These are phyloP conservation scores for Caenorhabditis imperialis DNA, from an alignment of 2,888 invertebrate species.

Conservation along the genomic window DNA sequence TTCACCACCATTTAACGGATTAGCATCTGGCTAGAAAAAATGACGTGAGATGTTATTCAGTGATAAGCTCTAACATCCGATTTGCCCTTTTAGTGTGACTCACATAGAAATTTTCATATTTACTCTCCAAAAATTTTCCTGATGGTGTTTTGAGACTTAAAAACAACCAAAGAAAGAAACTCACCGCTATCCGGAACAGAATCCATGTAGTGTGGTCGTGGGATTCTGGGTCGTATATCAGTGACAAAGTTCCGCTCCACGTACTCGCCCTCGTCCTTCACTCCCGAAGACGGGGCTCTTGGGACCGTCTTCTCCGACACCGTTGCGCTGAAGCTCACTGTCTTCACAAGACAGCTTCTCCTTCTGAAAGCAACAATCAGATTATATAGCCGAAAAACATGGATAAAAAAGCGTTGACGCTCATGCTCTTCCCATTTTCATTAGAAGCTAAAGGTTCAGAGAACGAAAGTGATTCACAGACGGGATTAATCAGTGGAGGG, in stretches of 20 bases:
- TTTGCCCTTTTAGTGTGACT: too few species aligned
- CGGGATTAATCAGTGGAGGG: neutral
- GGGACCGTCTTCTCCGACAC: conserved; percentile 22
- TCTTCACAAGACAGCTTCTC: conserved; percentile 27
- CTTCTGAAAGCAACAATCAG: conserved; percentile 20
- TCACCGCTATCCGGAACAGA: too few species aligned
- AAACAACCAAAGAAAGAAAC: too few species aligned
- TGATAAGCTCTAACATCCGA: too few species aligned
- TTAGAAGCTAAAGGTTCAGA: neutral
- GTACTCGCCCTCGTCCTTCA: conserved; percentile 17
- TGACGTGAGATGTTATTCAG: too few species aligned
- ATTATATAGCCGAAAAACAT: neutral
- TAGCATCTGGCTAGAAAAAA: too few species aligned
- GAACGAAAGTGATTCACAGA: neutral
- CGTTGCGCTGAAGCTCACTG: conserved; percentile 34
- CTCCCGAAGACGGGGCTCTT: neutral
- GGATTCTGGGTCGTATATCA: neutral
- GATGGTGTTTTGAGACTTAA: too few species aligned
- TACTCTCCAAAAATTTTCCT: too few species aligned
- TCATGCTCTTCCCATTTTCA: neutral
- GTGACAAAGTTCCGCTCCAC: conserved; percentile 2
- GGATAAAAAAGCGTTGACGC: neutral
- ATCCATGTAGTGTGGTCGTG: too few species aligned
- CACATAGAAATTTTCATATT: too few species aligned
- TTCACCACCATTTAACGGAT: too few species aligned